Base-by-base conservation (phyloP, 2,113 vertebrate species). In the Nothocercus julius region DNA sequence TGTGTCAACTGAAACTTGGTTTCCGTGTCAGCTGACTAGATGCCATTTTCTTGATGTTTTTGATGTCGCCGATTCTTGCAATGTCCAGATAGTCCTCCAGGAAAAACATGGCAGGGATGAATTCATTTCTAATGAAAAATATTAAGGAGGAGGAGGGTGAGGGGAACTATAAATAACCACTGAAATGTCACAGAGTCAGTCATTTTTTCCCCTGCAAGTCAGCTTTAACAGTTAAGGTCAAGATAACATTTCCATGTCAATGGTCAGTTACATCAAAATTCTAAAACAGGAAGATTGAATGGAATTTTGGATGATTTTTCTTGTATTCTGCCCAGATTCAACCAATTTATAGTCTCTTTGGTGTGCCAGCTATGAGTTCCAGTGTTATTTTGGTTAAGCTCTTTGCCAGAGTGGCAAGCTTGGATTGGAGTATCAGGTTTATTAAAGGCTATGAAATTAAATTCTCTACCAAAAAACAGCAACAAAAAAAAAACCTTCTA, bases 181-280 rank as follows among this genome's bases (percentile, higher is more conserved):
- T 0, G 3, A 95, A 83, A 96, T 97, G 93, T 94, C 95, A 95
- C 62, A 34, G 62, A 86, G 86, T 87, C 93, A 90, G 92, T 97
- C 70, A 89, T 94, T 94, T 97, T 95, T 96, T 92, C 90, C 94
- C 93, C 67, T 10, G 0, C 74, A 90, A 96, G 95, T 96, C 90
- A 94, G 86, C 92, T 92, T 96, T 92, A 94, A 86, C 88, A 93
- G 90, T 93, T 96, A 95, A 90, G 95, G 96, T 94, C 93, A 95
- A 94, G 93, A 93, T 96, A 94, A 96, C 94, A 95, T 97, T 96
- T 96, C 93, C 92, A 94, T 96, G 95, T 96, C 96, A 95, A 79
- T 96, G 94, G 94, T 95, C 94, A 95, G 86, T 96, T 93, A 85
- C 90, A 95, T 95, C 92, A 96, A 93, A 96, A 89, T 89, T 92